Base-by-base conservation (phyloP, 2,888 invertebrate genomes). In the Himalopsyche kuldschensis region DNA sequence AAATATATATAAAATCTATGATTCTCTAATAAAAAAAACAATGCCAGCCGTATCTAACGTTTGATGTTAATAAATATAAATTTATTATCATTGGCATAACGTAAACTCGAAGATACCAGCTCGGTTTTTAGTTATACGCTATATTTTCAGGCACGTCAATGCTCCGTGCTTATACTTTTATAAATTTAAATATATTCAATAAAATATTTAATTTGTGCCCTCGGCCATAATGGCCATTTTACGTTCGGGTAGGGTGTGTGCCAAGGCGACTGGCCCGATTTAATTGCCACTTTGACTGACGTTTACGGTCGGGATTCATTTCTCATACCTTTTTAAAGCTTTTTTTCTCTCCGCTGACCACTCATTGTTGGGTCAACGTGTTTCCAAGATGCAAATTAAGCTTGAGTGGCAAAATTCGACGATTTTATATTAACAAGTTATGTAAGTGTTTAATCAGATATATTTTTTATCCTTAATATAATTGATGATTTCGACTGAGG, bases 221-320 rank as follows among this genome's bases (percentile, higher is more conserved):
- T 27, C 63, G 82, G 84, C 55, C 82, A 80, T 84, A 81, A 79
- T 83, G 83, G 84, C 80, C 79, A 82, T 85, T 85, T 85, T 82
- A 85, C 82, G 84, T 75, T 75, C 47, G 75, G 32, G 79, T 47
- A 82, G 47, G 79, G 83, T 81, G 83, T 83, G 85, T 83, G 83
- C 78, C 85, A 76, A 83, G 79, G 78, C 88, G 75, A 32, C 88
- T 78, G 75, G 80, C 6, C 20, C 20, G 87, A 88, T 91, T 92
- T 92, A 91, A 92, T 92, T 92, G 91, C 90, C 89, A 88, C 88
- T 90, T 90, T 91, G 92, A 91, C 91, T 91, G 91, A 90, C 90
- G 89, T 90, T 90, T 89, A 89, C 88, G 89, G 88, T 87, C 89
- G 55, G 55, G 55, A 55, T 55, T 55, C 55, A 55, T 55, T 55